These are phyloP conservation scores for Cebidichthys violaceus DNA, from an alignment of 2,113 vertebrate genomes.

Conservation along the genomic window DNA sequence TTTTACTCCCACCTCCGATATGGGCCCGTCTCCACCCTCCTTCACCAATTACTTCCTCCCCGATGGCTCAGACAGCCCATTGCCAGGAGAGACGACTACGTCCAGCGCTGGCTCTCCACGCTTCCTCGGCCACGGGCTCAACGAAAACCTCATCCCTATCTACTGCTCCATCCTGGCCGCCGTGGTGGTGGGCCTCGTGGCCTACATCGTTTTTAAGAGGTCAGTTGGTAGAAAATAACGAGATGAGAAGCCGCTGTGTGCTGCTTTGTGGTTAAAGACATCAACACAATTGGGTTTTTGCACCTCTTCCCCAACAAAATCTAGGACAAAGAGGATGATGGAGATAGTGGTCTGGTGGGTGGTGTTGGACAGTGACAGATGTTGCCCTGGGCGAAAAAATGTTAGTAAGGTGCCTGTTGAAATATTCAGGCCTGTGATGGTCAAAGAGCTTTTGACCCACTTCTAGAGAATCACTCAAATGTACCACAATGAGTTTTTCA, in stretches of 20 bases:
- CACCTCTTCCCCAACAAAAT: background rate
- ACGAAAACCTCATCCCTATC: slow-evolving; percentile 96
- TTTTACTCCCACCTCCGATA: slow-evolving; percentile 34
- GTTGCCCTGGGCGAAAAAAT: slow-evolving; percentile 23
- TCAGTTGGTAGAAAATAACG: slow-evolving; percentile 70
- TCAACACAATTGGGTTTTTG: slow-evolving; percentile 30
- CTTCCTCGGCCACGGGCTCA: slow-evolving; percentile 85
- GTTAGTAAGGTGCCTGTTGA: slow-evolving; percentile 4
- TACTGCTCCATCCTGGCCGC: slow-evolving; percentile 98
- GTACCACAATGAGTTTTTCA: slow-evolving; percentile 20
- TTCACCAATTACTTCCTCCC: slow-evolving; percentile 60
- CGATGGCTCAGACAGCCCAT: slow-evolving; percentile 56
- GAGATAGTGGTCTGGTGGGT: slow-evolving; percentile 13
- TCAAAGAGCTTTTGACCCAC: slow-evolving; percentile 49
- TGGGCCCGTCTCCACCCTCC: slow-evolving; percentile 56
- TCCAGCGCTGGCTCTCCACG: slow-evolving; percentile 88
- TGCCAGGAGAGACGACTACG: slow-evolving; percentile 83
- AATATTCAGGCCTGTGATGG: slow-evolving; percentile 46
- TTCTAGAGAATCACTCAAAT: slow-evolving; percentile 33
- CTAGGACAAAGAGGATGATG: slow-evolving; percentile 16
- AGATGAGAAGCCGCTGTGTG: slow-evolving; percentile 10
- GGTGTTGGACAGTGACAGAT: slow-evolving; percentile 25
- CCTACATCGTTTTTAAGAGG: slow-evolving; percentile 96
- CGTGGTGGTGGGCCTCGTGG: slow-evolving; percentile 93
- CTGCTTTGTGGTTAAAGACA: slow-evolving; percentile 10